Evolutionary conservation across 2,888 invertebrate species (phyloP).

Genomic region (Tiliacea citrago): DNA sequence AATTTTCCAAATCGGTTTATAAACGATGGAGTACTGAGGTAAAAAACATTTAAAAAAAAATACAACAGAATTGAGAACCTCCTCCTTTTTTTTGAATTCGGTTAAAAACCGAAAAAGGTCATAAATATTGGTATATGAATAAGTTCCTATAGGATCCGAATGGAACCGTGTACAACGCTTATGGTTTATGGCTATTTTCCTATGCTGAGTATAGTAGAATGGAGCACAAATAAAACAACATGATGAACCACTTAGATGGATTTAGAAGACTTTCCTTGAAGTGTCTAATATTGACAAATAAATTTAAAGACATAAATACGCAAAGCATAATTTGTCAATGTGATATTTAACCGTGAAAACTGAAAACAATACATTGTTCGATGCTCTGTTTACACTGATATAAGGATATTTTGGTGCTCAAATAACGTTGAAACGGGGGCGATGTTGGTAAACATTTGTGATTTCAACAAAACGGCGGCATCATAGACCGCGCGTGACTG

Average conservation of each 20-base stretch:
- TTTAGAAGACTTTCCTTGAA: conserved; percentile 1
- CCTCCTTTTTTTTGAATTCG: too few species aligned
- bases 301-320: not conserved
- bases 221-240: not conserved
- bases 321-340: not conserved
- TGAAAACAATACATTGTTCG: not conserved
- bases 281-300: not conserved
- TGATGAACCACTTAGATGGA: not conserved
- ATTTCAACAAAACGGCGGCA: too few species aligned
- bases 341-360: conserved; percentile 1
- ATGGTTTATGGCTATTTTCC: not conserved
- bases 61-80: too few species aligned
- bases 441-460: not conserved
- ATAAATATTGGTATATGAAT: not conserved
- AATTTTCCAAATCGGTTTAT: too few species aligned
- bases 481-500: too few species aligned
- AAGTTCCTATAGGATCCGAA: not conserved
- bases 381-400: not conserved
- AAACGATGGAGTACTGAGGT: too few species aligned
- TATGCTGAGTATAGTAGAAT: not conserved
- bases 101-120: not conserved
- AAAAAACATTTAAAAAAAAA: too few species aligned
- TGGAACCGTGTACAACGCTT: not conserved
- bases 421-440: too few species aligned
- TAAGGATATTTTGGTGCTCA: not conserved